phyloP scores from a whole-genome alignment of 2,888 invertebrate species.

The Heterodera filipjevi region DNA sequence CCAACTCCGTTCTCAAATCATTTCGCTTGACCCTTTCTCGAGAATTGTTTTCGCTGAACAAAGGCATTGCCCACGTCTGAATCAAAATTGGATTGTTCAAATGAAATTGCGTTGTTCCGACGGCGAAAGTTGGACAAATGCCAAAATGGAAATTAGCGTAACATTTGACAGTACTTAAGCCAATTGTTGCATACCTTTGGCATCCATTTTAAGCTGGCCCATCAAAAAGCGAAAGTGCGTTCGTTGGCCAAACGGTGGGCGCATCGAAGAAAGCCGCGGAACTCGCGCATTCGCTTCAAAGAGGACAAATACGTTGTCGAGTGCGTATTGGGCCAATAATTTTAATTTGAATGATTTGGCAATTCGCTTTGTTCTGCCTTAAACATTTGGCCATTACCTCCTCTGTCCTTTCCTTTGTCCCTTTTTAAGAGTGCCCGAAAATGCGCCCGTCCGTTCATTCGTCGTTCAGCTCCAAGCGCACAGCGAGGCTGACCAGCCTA shows the following conservation, averaged over 20 bases:
- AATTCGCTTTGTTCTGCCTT: too few relatives aligned
- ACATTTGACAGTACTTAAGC: background rate
- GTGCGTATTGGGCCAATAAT: background rate
- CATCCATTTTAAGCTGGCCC: background rate
- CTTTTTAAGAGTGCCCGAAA: slow-evolving; percentile 45
- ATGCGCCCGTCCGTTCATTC: slow-evolving; percentile 48
- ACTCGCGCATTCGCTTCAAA: slow-evolving; percentile 58
- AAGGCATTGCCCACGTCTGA: background rate
- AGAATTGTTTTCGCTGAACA: background rate
- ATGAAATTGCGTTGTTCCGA: background rate
- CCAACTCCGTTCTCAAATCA: background rate
- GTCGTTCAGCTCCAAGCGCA: slow-evolving; percentile 54
- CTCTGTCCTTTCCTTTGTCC: too few relatives aligned
- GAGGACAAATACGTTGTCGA: slow-evolving; percentile 61
- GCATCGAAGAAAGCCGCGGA: slow-evolving; percentile 55
- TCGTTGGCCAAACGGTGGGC: slow-evolving; percentile 49
- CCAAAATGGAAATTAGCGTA: slow-evolving; percentile 1
- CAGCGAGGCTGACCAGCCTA: slow-evolving; percentile 51
- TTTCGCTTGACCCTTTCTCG: background rate
- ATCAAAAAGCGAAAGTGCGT: background rate
- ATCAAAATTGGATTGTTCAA: background rate
- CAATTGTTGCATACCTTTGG: background rate
- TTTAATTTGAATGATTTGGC: too few relatives aligned
- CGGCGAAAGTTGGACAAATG: background rate
- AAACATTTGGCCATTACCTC: too few relatives aligned